phyloP scores from a whole-genome alignment of 2,113 vertebrate species.

The Cromileptes altivelis region DNA sequence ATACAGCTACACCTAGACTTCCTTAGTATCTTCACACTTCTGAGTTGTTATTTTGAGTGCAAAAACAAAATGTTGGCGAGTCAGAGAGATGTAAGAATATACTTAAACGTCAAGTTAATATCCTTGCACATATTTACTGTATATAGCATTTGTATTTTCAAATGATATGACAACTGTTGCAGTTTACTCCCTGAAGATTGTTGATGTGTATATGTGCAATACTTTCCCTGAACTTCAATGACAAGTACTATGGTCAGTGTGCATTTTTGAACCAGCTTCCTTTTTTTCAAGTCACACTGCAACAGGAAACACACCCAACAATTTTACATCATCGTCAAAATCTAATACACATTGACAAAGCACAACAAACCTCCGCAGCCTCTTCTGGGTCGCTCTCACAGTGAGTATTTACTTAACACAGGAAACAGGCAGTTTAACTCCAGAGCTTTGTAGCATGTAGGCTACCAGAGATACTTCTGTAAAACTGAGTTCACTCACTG shows the following conservation, averaged over 20 bases:
- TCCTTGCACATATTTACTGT: neutral
- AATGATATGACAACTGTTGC: neutral
- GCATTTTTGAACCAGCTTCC: slow-evolving; percentile 55
- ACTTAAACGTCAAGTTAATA: too few relatives aligned
- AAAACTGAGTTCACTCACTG: neutral
- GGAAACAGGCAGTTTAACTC: neutral
- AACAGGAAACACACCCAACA: slow-evolving; percentile 74
- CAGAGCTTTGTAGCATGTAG: neutral
- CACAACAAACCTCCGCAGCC: neutral
- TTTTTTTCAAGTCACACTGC: slow-evolving; percentile 18
- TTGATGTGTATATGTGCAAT: neutral
- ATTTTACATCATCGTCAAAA: slow-evolving; percentile 21
- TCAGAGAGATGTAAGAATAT: neutral
- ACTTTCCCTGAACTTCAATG: neutral
- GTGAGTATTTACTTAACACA: slow-evolving; percentile 48
- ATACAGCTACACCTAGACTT: neutral
- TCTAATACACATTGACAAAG: neutral
- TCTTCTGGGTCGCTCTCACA: slow-evolving; percentile 1
- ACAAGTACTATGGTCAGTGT: neutral
- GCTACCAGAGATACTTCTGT: neutral
- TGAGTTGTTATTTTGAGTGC: neutral
- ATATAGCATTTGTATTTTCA: neutral
- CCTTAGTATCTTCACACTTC: neutral
- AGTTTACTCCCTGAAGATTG: neutral
- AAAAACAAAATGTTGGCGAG: neutral